Evolutionary conservation across 2,113 vertebrate genomes (phyloP), one percentile per base, ranked within the genome.

Genomic region (Cyphomyrus discorhynchus): DNA sequence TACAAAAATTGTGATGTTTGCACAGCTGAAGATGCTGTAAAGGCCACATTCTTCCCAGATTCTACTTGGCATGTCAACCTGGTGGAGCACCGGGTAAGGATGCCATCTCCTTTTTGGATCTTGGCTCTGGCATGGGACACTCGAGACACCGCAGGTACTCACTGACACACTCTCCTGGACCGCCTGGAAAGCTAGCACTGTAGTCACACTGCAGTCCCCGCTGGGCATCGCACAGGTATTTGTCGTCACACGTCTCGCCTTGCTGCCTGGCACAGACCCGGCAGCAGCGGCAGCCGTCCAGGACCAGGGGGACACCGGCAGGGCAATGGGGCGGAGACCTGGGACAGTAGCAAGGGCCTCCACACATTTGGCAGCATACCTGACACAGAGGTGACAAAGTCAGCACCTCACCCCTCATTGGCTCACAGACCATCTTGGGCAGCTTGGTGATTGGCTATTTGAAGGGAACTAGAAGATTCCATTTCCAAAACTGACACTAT

Each of bases 241-340:
- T 93, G 45, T 94, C 91, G 24, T 96, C 96, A 3, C 98, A 99
- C 90, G 95, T 88, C 92, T 99, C 97, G 2, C 97, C 98, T 89
- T 94, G 94, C 91, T 96, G 96, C 35, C 97, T 94, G 0, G 97
- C 97, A 0, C 98, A 99, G 50, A 98, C 92, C 92, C 91, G 95
- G 92, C 98, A 99, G 94, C 98, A 99, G 52, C 94, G 94, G n/a
- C 98, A 99, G 66, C 97, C 97, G 0, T 99, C 98, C 93, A 94
- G 92, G 74, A 98, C 95, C 90, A 98, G 92, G 0, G 97, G 93
- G 39, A 96, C 96, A 1, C 97, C 97, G 0, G 90, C 88, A 1
- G 96, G 96, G 82, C 98, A 99, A 89, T 9, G 94, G 1, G 96
- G 95, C 0, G 93, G 93, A 0, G 94, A 90, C 91, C 94, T 92